Base-by-base conservation (phyloP, 2,113 vertebrate species). In the Pterophyllum scalare region DNA sequence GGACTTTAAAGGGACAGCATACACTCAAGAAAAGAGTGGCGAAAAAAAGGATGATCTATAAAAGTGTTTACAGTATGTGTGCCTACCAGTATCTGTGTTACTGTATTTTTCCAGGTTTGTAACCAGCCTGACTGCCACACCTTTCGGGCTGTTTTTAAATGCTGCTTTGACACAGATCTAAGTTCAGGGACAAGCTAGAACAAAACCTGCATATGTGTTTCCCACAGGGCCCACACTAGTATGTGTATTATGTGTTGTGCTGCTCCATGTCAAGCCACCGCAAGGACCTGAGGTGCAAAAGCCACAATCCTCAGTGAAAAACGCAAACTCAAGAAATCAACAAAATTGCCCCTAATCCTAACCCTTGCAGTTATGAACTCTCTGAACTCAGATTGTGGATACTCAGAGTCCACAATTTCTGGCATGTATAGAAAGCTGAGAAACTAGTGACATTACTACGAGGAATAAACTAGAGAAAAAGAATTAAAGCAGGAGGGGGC, bases 151-250 rank as follows among this genome's bases (percentile, higher is more conserved):
- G 58, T 79, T 89, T 82, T 28, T 43, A 26, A 61, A 12, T 6
- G 26, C 72, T 77, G 46, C 22, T 15, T 62, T 46, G 57, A 22
- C 59, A 22, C 33, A 40, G 59, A 80, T n/a, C 64, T 62, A 28
- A 77, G 17, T 86, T 77, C 79, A 88, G 70, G 59, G 82, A 91
- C 88, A 92, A 84, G 91, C 86, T 82, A 46, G 81, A 91, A 93
- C 91, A 94, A 86, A 89, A 72, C 80, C 89, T 85, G 81, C 7
- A 3, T 78, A 67, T 80, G 86, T 86, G 83, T 90, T 92, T 92
- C 86, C 83, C 86, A 94, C 80, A 85, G 80, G 49, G 7, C 80
- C 52, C 58, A 64, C 35, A 7, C 81, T 83, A 52, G 72, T 78
- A 79, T 84, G 79, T 77, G 75, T 59, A 78, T 77, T 81, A 59